Evolutionary conservation across 2,113 vertebrate genomes (phyloP).

Genomic region (Pantherophis guttatus): DNA sequence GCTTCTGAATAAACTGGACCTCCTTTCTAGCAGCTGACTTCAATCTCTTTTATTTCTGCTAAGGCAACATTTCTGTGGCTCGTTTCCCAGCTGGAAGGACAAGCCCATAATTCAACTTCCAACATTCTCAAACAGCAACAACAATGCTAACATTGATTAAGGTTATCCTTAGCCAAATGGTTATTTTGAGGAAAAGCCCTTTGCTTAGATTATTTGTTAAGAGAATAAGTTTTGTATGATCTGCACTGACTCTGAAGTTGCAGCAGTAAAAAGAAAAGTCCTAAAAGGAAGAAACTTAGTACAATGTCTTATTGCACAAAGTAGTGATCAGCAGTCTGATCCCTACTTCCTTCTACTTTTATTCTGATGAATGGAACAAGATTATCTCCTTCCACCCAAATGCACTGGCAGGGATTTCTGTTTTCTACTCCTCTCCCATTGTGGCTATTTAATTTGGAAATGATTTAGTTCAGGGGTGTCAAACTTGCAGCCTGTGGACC

Average conservation of each 20-base stretch:
- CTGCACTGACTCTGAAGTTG: background rate
- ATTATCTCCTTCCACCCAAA: background rate
- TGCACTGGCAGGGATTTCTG: background rate
- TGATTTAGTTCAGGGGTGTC: background rate
- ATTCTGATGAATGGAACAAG: background rate
- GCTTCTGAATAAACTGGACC: too few species aligned
- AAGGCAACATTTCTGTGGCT: too few species aligned
- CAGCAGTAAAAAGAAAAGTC: background rate
- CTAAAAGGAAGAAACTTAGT: background rate
- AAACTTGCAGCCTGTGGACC: too few species aligned
- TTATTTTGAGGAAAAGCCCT: background rate
- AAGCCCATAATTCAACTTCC: too few species aligned
- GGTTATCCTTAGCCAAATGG: background rate
- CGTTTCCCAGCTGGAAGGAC: too few species aligned
- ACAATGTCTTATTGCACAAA: background rate
- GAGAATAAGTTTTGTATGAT: background rate
- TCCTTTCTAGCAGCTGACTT: too few species aligned
- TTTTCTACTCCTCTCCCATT: too few species aligned
- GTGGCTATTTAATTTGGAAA: background rate
- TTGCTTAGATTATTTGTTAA: background rate
- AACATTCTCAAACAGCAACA: background rate
- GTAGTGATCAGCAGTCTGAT: background rate
- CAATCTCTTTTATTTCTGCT: too few species aligned
- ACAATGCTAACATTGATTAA: background rate
- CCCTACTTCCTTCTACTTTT: background rate